phyloP scores from a whole-genome alignment of 2,113 vertebrate species.

The Chrysochloris asiatica region DNA sequence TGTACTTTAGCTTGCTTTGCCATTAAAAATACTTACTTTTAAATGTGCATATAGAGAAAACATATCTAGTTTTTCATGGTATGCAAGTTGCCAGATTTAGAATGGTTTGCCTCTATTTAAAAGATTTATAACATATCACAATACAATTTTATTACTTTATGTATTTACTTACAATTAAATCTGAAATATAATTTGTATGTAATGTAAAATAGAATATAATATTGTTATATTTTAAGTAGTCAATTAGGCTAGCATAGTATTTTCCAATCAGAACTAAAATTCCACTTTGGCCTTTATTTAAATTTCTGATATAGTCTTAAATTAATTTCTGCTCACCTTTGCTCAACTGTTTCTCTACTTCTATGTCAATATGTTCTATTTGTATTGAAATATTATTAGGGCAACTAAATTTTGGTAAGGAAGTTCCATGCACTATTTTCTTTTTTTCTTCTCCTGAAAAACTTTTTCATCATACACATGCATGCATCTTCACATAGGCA shows the following conservation, averaged over 20 bases:
- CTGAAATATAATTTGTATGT: constrained; percentile 2
- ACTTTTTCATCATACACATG: background rate
- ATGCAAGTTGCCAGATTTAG: background rate
- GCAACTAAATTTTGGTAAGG: background rate
- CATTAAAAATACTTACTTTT: constrained; percentile 11
- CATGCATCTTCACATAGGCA: background rate
- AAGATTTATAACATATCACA: background rate
- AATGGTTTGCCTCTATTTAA: background rate
- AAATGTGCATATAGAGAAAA: background rate
- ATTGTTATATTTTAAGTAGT: background rate
- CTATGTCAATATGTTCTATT: background rate
- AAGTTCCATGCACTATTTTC: background rate
- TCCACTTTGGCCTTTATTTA: constrained; percentile 8
- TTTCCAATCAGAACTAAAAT: constrained; percentile 33
- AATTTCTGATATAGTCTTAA: background rate
- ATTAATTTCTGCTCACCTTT: background rate
- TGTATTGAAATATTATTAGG: background rate
- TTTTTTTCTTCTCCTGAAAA: background rate
- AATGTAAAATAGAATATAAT: background rate
- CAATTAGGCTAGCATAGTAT: background rate
- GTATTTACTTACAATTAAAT: constrained; percentile 11
- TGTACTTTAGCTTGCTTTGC: background rate
- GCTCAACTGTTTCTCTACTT: background rate
- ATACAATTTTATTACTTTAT: background rate
- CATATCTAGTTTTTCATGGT: background rate